Base-by-base conservation (phyloP, 2,113 vertebrate species). In the Cheilinus undulatus region DNA sequence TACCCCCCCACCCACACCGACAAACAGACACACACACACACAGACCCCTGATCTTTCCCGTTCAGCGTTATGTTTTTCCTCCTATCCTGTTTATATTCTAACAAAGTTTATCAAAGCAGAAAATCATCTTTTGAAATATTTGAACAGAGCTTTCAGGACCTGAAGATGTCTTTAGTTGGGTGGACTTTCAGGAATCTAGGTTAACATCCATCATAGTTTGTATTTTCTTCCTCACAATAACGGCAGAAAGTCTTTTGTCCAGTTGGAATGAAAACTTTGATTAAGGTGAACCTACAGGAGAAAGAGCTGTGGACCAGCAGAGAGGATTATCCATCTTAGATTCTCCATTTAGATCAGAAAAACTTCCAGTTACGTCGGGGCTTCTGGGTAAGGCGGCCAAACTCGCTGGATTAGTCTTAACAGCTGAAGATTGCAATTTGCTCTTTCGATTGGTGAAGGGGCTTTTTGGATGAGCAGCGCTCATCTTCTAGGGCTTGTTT, bases 401-500 rank as follows among this genome's bases (percentile, higher is more conserved):
- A 75, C 76, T 71, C 10, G 70, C 72, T 81, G 85, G 85, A 87
- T 87, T 87, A 86, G 78, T 80, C 68, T 84, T 76, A 90, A 77
- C 85, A 83, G 86, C 83, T 86, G 74, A 84, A 87, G 78, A 81
- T 56, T n/a, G 24, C 78, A 69, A 69, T 88, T 86, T 86, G 64
- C 81, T 74, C 51, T 60, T 54, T 69, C 69, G 22, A 65, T 76
- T 58, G 71, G 61, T 64, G 79, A 88, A 67, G 80, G 57, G 68
- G 69, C 59, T 75, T 67, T 82, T 62, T 70, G 84, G 82, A 83
- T 38, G 83, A 86, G 80, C 61, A 15, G n/a, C 14, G 64, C 73
- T 76, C 51, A 23, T 85, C 86, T 73, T 84, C 69, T 42, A 49
- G 23, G 56, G 62, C 22, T 80, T 82, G 78, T 82, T 88, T 85